A percentile compares a stretch with the other conserved stretches of the same genome.
phyloP scores from a whole-genome alignment of 35 echinoderm and acorn worm species.

The Strongylocentrotus purpuratus region DNA sequence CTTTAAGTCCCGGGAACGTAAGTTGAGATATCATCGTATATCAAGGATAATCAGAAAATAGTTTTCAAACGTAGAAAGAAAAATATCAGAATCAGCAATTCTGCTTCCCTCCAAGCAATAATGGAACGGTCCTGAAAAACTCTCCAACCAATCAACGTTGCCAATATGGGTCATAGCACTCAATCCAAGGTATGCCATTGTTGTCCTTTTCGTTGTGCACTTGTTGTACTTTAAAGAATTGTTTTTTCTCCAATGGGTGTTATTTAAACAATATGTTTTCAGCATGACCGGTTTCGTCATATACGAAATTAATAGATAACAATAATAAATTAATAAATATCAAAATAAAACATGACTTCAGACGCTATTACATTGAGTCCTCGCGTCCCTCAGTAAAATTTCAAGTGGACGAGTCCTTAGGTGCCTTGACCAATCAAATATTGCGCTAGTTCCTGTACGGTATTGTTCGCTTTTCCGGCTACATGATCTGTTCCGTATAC shows the following conservation, averaged over 20 bases:
- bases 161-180: neutral
- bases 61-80: too few species aligned
- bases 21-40: too few species aligned
- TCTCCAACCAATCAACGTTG: neutral
- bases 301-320: neutral
- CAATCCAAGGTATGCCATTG: neutral
- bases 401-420: slow-evolving; percentile 11
- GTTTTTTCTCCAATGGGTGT: neutral
- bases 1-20: too few species aligned
- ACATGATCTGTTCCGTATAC: slow-evolving; percentile 36
- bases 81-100: neutral
- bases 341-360: neutral
- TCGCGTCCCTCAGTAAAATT: neutral
- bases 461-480: slow-evolving; percentile 14
- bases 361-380: neutral
- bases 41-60: too few species aligned
- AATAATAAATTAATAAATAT: neutral
- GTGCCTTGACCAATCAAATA: slow-evolving; percentile 46
- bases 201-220: neutral
- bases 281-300: neutral
- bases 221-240: neutral
- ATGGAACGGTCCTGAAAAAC: neutral
- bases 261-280: neutral
- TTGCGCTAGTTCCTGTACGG: slow-evolving; percentile 14
- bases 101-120: neutral